Percentiles rank a stretch among this genome's conserved stretches.
These are phyloP conservation scores for Bubalus kerabau DNA, from an alignment of 2,113 vertebrate species.

Conservation along the genomic window DNA sequence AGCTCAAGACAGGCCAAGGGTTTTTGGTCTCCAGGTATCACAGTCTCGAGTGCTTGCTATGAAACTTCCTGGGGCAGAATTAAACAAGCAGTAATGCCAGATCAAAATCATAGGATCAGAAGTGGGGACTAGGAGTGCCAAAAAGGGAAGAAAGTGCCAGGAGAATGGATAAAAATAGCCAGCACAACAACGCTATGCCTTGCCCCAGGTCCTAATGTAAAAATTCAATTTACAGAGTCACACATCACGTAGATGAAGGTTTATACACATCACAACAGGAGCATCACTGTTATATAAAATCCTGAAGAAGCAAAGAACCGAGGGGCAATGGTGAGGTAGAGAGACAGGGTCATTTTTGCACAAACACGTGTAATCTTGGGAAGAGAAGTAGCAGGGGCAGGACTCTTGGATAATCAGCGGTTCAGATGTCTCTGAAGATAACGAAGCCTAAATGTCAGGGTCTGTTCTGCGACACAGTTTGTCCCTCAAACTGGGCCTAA, in stretches of 20 bases:
- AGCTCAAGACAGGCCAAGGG: not conserved
- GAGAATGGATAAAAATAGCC: constrained; percentile 27
- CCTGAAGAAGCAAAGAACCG: not conserved
- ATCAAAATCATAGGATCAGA: not conserved
- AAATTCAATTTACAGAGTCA: not conserved
- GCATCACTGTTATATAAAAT: not conserved
- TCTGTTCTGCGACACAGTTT: constrained; percentile 11
- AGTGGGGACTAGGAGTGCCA: not conserved
- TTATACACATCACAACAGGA: not conserved
- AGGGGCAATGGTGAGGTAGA: not conserved
- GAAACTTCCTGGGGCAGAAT: not conserved
- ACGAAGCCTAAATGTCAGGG: constrained; percentile 59
- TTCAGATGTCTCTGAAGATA: not conserved
- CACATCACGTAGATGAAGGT: not conserved
- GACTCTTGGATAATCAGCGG: not conserved
- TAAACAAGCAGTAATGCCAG: not conserved
- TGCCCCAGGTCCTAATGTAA: not conserved
- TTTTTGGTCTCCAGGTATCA: not conserved
- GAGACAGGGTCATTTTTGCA: not conserved
- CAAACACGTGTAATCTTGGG: not conserved
- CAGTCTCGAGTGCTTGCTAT: not conserved
- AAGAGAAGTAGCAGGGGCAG: not conserved
- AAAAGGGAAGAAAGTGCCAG: not conserved
- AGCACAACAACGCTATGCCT: not conserved
- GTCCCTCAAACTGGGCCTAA: constrained; percentile 22